Conservation (phyloP, 1,140 invertebrate genomes). For the Hesperophylax magnus region DNA sequence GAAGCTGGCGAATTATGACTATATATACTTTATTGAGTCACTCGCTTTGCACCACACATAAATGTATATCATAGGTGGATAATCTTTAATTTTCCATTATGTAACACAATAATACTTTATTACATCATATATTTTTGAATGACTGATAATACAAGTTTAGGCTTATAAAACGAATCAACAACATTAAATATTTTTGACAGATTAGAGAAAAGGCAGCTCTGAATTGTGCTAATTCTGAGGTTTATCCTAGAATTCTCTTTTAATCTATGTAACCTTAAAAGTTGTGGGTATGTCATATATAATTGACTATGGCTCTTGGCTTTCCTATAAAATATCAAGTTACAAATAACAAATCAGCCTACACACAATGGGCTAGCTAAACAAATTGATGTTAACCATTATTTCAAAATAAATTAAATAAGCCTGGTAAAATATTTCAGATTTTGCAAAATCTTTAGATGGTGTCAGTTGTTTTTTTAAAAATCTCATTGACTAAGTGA, state of each 20-base stretch:
- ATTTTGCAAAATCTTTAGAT: too few relatives aligned
- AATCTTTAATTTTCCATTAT: background rate
- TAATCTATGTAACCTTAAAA: constrained; percentile 21
- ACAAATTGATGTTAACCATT: background rate
- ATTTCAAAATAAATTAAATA: background rate
- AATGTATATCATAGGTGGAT: background rate
- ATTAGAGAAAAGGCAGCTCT: constrained; percentile 35
- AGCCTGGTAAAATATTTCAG: background rate
- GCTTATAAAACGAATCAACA: constrained; percentile 32
- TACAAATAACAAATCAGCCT: background rate
- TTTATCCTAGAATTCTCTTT: constrained; percentile 8
- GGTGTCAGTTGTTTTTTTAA: too few relatives aligned
- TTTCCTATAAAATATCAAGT: constrained; percentile 10
- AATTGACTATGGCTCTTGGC: constrained; percentile 33
- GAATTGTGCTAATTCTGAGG: constrained; percentile 32
- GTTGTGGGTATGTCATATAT: constrained; percentile 16
- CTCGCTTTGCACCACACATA: background rate
- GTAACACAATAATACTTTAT: constrained; percentile 14
- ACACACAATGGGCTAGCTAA: too few relatives aligned
- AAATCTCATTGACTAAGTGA: too few relatives aligned
- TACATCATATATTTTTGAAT: background rate
- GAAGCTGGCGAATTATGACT: background rate
- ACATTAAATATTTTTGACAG: constrained; percentile 34
- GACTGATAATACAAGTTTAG: constrained; percentile 13
- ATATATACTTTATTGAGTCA: background rate